phyloP scores from a whole-genome alignment of 2,797 vertebrate species.

The Takifugu rubripes region DNA sequence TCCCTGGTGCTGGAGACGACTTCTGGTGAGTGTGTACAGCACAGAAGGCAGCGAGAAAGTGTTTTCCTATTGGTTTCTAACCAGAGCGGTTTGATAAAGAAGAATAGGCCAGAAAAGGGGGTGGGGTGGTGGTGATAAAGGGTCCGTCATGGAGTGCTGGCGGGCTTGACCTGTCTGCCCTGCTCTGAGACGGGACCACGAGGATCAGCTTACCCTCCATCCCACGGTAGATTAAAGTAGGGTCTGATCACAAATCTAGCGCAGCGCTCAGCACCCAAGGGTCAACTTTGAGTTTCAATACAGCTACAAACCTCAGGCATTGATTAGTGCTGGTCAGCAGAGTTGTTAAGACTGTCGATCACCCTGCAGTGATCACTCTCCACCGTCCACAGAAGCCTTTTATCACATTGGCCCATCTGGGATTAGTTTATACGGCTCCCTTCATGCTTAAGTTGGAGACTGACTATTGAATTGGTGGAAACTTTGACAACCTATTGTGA shows the following conservation, averaged over 20 bases:
- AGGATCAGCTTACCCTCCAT: slow-evolving; percentile 63
- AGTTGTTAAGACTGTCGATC: slow-evolving; percentile 23
- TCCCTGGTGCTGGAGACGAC: slow-evolving; percentile 84
- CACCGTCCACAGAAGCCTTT: too few relatives aligned
- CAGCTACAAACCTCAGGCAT: slow-evolving; percentile 26
- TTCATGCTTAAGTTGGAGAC: too few relatives aligned
- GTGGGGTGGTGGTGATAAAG: slow-evolving; percentile 35
- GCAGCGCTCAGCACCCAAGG: slow-evolving; percentile 19
- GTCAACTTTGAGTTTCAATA: slow-evolving; percentile 35
- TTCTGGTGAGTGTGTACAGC: slow-evolving; percentile 80
- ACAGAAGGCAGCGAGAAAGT: background rate
- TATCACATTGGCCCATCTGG: too few relatives aligned
- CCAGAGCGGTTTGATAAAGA: slow-evolving; percentile 6
- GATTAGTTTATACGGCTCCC: too few relatives aligned
- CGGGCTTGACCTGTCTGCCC: slow-evolving; percentile 26
- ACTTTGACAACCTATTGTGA: too few relatives aligned
- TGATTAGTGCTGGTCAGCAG: slow-evolving; percentile 28
- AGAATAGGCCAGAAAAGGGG: slow-evolving; percentile 2
- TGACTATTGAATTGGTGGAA: too few relatives aligned
- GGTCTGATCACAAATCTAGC: slow-evolving; percentile 40
- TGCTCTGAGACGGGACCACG: slow-evolving; percentile 27
- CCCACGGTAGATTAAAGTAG: slow-evolving; percentile 55
- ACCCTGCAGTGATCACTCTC: slow-evolving; percentile 6
- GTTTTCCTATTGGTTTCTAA: slow-evolving; percentile 15
- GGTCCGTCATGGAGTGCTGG: slow-evolving; percentile 17